Base-by-base conservation (phyloP, 2,888 invertebrate species). In the Creontiades dilutus region DNA sequence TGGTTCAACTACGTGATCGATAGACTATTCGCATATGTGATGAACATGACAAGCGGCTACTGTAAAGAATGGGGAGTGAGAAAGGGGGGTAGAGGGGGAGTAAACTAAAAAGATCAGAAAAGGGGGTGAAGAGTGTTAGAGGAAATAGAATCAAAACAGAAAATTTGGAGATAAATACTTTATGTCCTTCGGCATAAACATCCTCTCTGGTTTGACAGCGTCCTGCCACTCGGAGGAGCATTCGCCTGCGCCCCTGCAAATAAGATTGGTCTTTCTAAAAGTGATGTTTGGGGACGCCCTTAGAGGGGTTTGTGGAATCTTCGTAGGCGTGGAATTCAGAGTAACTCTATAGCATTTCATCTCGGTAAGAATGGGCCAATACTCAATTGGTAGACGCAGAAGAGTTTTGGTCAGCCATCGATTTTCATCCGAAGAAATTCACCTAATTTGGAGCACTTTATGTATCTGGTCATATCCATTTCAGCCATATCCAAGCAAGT, bases 231-330 rank as follows among this genome's bases (percentile, higher is more conserved):
- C 75, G 19, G 46, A 19, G 75, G 76, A 86, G 86, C 75, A 75
- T 9, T 76, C 37, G 28, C 76, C 76, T 37, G 86, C 47, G 23
- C 47, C 86, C 86, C 86, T 86, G 86, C 46, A 86, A 86, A 86
- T 75, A 75, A 86, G 37, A 86, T 23, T 47, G 46, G 23, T 23
- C 75, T 37, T 37, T 37, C 37, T 37, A 37, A 37, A 37, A 2
- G 37, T 37, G 37, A 7, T 37, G 7, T 37, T 37, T 37, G 7
- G 37, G 37, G 37, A 4, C 37, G 2, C 37, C 37, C 37, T 2
- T 37, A 37, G 37, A 37, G 37, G 3, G n/a, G 7, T 37, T 37
- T 7, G 37, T 37, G 37, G 37, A 37, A 4, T 37, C 7, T 2
- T 37, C 37, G 37, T 4, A 37, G 37, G 37, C 37, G 37, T 37